Base-by-base conservation (phyloP, 1,140 invertebrate genomes). In the Cryptotermes secundus region DNA sequence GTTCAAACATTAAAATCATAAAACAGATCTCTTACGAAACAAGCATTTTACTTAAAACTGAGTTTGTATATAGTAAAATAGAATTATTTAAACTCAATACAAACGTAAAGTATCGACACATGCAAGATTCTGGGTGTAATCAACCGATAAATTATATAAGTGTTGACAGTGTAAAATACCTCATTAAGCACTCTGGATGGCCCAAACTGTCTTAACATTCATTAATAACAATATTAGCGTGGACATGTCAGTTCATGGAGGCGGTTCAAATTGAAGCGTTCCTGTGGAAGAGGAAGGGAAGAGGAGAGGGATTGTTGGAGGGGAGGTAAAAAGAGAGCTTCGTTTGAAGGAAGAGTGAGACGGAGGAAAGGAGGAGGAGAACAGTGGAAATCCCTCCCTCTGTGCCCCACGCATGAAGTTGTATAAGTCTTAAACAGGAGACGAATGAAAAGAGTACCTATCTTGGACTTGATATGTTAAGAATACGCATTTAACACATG, bases 191-290 rank as follows among this genome's bases (percentile, higher is more conserved):
- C n/a, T 31, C 59, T 31, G 59, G 59, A 72, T 72, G 59, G 59
- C 59, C 26, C 26, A 72, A 7, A 26, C 59, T 72, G 59, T 72
- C 59, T n/a, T 9, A 72, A 31, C 59, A 72, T 72, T 72, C 59
- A 72, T 72, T 72, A 72, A 72, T 72, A 72, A 72, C n/a, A 72
- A 31, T 72, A 72, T 72, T 26, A 72, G 31, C 59, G 59, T 72
- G 59, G 59, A 72, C 59, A 72, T 72, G 59, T 72, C 59, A 72
- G 59, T 72, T 72, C 59, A 9, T 22, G 7, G 53, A 19, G 53
- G 53, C 16, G n/a, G 59, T 26, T 72, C 59, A 72, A 72, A 72
- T 72, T 72, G 59, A 72, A 72, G 59, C 59, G 59, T n/a, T 26
- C 26, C 9, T 31, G 26, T n/a, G 59, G 59, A 72, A 31, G 59